These are phyloP conservation scores for Drosophila takahashii DNA, from an alignment of 1,140 invertebrate species.

Conservation along the genomic window DNA sequence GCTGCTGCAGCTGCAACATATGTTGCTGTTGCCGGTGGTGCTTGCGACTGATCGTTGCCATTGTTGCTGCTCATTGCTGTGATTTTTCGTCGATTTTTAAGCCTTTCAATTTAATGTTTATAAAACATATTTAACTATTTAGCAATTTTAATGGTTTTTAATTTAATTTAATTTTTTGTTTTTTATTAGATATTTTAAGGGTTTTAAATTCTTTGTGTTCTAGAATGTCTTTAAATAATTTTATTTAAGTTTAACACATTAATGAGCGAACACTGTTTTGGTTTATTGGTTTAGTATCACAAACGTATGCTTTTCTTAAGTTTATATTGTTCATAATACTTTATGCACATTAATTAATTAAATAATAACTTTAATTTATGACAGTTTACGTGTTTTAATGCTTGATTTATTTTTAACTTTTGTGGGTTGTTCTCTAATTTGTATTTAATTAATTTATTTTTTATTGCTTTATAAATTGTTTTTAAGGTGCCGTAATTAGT, in stretches of 20 bases:
- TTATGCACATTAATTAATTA: background rate
- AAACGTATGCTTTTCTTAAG: background rate
- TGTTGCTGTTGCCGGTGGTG: constrained; percentile 27
- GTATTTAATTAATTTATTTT: background rate
- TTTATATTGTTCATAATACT: background rate
- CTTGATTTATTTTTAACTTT: background rate
- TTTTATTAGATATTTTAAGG: background rate
- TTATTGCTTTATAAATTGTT: background rate
- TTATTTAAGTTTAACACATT: background rate
- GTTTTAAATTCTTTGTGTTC: background rate
- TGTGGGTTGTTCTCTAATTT: background rate
- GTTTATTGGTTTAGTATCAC: background rate
- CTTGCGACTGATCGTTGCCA: constrained; percentile 48
- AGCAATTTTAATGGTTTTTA: too few species aligned
- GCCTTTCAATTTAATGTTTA: constrained; percentile 20
- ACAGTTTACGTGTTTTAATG: background rate
- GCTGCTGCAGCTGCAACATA: constrained; percentile 15
- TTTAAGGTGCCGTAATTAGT: background rate
- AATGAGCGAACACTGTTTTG: background rate
- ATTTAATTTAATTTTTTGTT: background rate
- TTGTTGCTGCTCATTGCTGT: constrained; percentile 64
- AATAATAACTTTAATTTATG: background rate
- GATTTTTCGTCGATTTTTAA: constrained; percentile 15
- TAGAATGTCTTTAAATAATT: background rate
- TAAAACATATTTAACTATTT: constrained; percentile 11